Conservation (phyloP, 1,140 invertebrate genomes). For the Calephelis virginiensis region DNA sequence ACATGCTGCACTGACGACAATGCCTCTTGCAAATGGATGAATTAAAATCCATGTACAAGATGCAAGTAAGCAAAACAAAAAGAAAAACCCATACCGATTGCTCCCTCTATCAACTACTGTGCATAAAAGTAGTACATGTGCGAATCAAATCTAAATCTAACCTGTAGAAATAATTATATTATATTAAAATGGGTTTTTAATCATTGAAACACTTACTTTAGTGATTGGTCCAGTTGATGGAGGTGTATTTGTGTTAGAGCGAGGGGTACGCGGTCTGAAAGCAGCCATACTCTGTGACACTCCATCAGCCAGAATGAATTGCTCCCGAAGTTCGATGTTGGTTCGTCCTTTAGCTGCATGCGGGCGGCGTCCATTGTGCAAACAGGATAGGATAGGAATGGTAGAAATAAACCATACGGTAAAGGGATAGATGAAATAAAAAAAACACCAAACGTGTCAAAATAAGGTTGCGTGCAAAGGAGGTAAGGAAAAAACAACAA, state of each 20-base stretch:
- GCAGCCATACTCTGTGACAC: conserved; percentile 98
- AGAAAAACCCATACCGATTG: conserved; percentile 73
- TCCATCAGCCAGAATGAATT: conserved; percentile 98
- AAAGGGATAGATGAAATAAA: conserved; percentile 56
- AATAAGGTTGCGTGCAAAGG: conserved; percentile 67
- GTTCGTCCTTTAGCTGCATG: conserved; percentile 98
- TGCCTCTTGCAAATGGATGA: conserved; percentile 69
- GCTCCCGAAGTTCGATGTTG: conserved; percentile 98
- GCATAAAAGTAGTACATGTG: conserved; percentile 66
- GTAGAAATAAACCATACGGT: conserved; percentile 67
- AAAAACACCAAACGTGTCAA: conserved; percentile 69
- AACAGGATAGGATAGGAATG: conserved; percentile 51
- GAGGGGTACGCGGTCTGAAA: conserved; percentile 93
- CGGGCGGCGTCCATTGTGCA: conserved; percentile 78
- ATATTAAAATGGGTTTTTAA: conserved; percentile 11
- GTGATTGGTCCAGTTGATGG: conserved; percentile 91
- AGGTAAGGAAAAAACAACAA: conserved; percentile 71
- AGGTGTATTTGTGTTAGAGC: conserved; percentile 85
- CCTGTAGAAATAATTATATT: conserved; percentile 47
- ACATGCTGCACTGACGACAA: conserved; percentile 68
- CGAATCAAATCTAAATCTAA: conserved; percentile 62
- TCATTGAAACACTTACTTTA: conserved; percentile 85
- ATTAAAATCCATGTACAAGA: conserved; percentile 65
- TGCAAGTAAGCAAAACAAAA: conserved; percentile 64
- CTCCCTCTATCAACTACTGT: conserved; percentile 74